A percentile compares a stretch with the other conserved stretches of the same genome.
These are phyloP conservation scores for Eriocheir sinensis DNA, from an alignment of 1,140 invertebrate genomes.

Conservation along the genomic window DNA sequence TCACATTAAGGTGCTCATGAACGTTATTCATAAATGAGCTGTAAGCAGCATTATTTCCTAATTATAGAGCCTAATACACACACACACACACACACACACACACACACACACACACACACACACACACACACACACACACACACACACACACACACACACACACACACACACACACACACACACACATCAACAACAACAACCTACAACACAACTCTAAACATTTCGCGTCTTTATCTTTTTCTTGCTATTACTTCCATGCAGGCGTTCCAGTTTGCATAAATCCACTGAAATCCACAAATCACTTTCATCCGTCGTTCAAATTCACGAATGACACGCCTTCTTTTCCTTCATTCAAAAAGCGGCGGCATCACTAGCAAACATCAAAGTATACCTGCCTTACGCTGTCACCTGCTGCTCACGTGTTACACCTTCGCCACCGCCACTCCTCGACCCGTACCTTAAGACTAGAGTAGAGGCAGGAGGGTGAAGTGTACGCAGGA, in stretches of 20 bases:
- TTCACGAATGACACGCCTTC: background rate
- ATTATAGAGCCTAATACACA: no score
- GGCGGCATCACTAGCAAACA: background rate
- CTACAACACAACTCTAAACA: background rate
- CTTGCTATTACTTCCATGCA: background rate
- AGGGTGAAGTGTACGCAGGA: conserved; percentile 20
- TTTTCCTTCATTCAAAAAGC: background rate
- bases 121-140: no score
- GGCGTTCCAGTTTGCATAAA: background rate
- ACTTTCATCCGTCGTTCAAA: background rate
- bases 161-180: no score
- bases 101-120: no score
- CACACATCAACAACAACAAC: background rate
- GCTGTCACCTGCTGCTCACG: no score
- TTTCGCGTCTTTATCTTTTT: background rate
- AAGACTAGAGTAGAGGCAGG: background rate
- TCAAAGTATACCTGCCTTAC: background rate
- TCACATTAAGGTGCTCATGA: no score
- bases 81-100: no score
- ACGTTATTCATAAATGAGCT: no score
- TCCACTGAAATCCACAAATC: background rate
- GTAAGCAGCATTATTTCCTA: no score
- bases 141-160: no score
- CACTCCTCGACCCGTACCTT: background rate
- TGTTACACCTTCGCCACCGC: no score